Evolutionary conservation across 2,888 invertebrate species (phyloP), one percentile per base, ranked within the genome.

Genomic region (Volucella zonaria): DNA sequence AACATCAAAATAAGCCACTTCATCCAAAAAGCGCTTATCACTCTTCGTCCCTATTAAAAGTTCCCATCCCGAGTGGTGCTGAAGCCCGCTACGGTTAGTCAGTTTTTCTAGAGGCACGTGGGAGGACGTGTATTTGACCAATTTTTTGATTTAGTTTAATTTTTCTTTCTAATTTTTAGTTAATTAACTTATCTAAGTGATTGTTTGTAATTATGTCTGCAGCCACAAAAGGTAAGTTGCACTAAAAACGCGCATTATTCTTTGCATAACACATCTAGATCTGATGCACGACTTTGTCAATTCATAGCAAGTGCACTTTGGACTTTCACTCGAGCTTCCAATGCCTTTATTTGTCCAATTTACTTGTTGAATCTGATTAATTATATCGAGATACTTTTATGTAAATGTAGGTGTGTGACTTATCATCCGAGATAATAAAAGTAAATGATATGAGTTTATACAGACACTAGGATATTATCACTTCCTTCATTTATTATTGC

Each of bases 151-250:
- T n/a, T 45, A 67, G 45, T 38, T 40, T 56, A 56, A 58, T 43
- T 68, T 67, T 12, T 11, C 9, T 49, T 62, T 42, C 59, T 6
- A 8, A 40, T 47, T 77, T 78, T 51, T 15, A 68, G 68, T 78
- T n/a, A 58, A 23, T 49, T 56, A 31, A 56, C 43, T 67, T 23
- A 49, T 54, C 14, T 43, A 38, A 71, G 71, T 78, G 58, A 77
- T 15, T 43, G 45, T 18, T 51, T 31, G 70, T 10, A 75, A 43
- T 14, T 86, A 90, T 90, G 90, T 90, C 90, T 71, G 91, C 89
- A 70, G 90, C 88, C 66, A 91, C 90, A 14, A 91, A 91, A 89
- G 90, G 89, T 90, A 87, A 80, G 75, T 56, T 54, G 18, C 3
- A 18, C 14, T 38, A 52, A 51, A 40, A 47, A 38, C 42, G 0